These are phyloP conservation scores for Sminthurides aquaticus DNA, from an alignment of 2,888 invertebrate species.

Conservation along the genomic window DNA sequence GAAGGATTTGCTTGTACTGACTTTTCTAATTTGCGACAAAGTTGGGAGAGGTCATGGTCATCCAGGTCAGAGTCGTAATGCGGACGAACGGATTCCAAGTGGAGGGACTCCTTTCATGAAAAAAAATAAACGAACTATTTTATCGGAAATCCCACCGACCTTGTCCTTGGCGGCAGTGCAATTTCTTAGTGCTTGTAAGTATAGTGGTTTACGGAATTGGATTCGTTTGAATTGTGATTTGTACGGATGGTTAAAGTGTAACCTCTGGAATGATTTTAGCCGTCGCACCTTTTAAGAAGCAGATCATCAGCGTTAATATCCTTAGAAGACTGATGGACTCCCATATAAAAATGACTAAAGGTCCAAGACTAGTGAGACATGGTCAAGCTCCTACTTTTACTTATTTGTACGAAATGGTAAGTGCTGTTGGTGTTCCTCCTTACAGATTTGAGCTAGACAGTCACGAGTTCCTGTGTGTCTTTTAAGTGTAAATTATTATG, in stretches of 20 bases:
- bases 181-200: slow-evolving; percentile 83
- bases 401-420: slow-evolving; percentile 32
- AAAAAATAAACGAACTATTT: slow-evolving; percentile 53
- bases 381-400: slow-evolving; percentile 18
- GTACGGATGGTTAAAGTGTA: no score
- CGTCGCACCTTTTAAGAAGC: slow-evolving; percentile 78
- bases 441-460: no score
- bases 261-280: no score
- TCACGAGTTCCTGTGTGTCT: no score
- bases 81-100: not conserved
- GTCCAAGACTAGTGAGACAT: slow-evolving; percentile 45
- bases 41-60: not conserved
- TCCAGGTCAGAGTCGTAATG: not conserved
- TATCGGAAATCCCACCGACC: slow-evolving; percentile 80
- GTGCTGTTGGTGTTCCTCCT: no score
- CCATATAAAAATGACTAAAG: slow-evolving; percentile 77
- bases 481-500: no score
- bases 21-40: not conserved
- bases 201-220: not conserved
- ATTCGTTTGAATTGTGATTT: not conserved
- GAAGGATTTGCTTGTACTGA: not conserved
- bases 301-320: no score
- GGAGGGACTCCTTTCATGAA: not conserved
- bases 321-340: slow-evolving; percentile 81
- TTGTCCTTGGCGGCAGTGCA: slow-evolving; percentile 88